These are phyloP conservation scores for Alviniconcha strummeri DNA, from an alignment of 2,888 invertebrate species.

Conservation along the genomic window DNA sequence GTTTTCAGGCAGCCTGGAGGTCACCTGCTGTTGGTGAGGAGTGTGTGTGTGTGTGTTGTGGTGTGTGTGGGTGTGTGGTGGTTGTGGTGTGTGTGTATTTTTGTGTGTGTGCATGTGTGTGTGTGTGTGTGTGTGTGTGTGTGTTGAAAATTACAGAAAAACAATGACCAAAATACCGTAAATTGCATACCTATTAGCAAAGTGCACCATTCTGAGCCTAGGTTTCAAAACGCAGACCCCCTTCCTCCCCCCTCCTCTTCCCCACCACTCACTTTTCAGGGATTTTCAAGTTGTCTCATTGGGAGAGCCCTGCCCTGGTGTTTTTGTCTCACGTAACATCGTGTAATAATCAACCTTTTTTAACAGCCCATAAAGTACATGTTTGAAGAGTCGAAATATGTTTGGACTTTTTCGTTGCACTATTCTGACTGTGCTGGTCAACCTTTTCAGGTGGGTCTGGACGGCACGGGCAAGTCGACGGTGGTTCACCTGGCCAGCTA, in stretches of 20 bases:
- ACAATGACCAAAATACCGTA: not conserved
- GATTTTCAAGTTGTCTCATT: not conserved
- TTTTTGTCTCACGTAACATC: not conserved
- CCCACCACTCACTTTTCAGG: too few relatives aligned
- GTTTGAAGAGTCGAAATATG: too few relatives aligned
- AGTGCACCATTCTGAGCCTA: too few relatives aligned
- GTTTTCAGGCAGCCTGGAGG: slow-evolving; percentile 73
- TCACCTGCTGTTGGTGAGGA: slow-evolving; percentile 70
- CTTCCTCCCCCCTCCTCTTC: too few relatives aligned
- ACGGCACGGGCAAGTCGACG: slow-evolving; percentile 71
- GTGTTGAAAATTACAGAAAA: not conserved
- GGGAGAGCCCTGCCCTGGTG: not conserved
- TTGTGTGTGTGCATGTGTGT: not conserved
- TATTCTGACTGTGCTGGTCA: too few relatives aligned
- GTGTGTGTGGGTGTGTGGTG: not conserved
- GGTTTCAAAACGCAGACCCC: too few relatives aligned
- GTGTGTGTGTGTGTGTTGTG: not conserved
- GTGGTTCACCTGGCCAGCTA: slow-evolving; percentile 68
- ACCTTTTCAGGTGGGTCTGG: slow-evolving; percentile 64
- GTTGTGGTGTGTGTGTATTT: not conserved
- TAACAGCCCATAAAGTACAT: too few relatives aligned
- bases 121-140: not conserved
- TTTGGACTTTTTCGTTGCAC: too few relatives aligned
- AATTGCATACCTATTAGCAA: not conserved
- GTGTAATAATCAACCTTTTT: too few relatives aligned